A percentile compares a stretch with the other conserved stretches of the same genome.
Evolutionary conservation across 1,140 invertebrate genomes (phyloP).

Genomic region (Holcopasites calliopsidis): DNA sequence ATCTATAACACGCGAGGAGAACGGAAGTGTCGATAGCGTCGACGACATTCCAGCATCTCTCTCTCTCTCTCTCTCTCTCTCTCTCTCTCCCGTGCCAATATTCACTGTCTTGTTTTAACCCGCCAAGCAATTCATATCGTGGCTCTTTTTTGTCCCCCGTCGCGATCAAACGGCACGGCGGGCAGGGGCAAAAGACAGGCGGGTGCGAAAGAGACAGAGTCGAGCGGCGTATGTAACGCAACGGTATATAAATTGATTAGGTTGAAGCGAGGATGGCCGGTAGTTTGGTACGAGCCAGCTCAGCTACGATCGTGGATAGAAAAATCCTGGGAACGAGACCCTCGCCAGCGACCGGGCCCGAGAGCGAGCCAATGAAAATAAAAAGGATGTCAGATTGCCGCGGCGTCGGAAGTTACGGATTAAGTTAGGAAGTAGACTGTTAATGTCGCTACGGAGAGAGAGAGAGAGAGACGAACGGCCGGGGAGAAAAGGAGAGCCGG

Average conservation of each 20-base stretch:
- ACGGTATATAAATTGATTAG: conserved; percentile 80
- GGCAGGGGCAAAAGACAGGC: not conserved
- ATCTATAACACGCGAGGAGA: conserved; percentile 76
- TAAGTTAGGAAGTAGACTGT: conserved; percentile 81
- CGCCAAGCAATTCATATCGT: too few relatives aligned
- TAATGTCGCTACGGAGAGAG: conserved; percentile 72
- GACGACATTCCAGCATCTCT: conserved; percentile 61
- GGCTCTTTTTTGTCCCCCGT: not conserved
- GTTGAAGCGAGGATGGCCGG: conserved; percentile 65
- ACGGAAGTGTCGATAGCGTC: conserved; percentile 77
- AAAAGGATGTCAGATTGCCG: conserved; percentile 81
- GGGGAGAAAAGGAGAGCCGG: conserved; percentile 21
- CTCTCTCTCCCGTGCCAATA: not conserved
- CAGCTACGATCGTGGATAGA: conserved; percentile 74
- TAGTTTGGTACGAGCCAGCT: conserved; percentile 61
- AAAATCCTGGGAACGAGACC: conserved; percentile 80
- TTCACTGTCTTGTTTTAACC: not conserved
- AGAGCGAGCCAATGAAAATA: conserved; percentile 78
- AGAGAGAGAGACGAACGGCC: conserved; percentile 47
- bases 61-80: conserved; percentile 41
- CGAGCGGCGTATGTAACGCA: conserved; percentile 68
- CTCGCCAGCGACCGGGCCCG: conserved; percentile 68
- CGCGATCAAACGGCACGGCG: conserved; percentile 15
- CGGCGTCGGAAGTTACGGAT: conserved; percentile 80
- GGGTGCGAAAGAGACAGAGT: conserved; percentile 42